Evolutionary conservation across 2,797 vertebrate species (phyloP), one percentile per base, ranked within the genome.

Genomic region (Esox lucius): DNA sequence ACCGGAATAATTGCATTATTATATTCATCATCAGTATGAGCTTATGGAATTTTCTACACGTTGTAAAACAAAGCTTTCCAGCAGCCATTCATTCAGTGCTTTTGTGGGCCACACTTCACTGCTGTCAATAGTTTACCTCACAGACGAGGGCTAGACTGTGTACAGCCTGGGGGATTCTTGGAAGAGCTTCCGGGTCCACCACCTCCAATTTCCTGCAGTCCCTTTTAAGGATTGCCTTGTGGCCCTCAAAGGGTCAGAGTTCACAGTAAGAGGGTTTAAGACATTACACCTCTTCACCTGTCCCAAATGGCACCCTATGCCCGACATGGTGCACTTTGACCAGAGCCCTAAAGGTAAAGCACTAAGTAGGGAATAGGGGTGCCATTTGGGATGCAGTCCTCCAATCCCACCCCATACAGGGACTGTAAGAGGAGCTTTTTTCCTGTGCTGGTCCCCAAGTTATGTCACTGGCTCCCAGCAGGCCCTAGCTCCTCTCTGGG

Each of bases 401-500:
- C 56, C 56, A 61, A 31, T 53, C 28, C 49, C 13, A 16, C 70
- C 22, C 85, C 81, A 39, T 72, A 82, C 28, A 35, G 49, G 70
- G 48, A 39, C 28, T 56, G 70, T 19, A 11, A 11, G 22, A 24
- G 28, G 70, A 59, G 49, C 70, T 31, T 35, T 70, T 33, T 51
- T 56, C 31, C 70, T 59, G 24, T 22, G 51, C 17, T 24, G 70
- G 53, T 71, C 70, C 28, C 35, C 70, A 53, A 16, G 13, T 24
- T 19, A 22, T 17, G 28, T 71, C 70, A 71, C 70, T 71, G 11
- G 19, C 33, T 26, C 81, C 81, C 81, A 72, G 89, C 92, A 70
- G 24, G 46, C 16, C 91, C 90, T 85, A 87, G 91, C 85, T 81
- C 85, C 33, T 72, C 75, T 59, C 93, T 90, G 31, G 89, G 78